Conservation (phyloP, 2,113 vertebrate species). For the Mugil cephalus region DNA sequence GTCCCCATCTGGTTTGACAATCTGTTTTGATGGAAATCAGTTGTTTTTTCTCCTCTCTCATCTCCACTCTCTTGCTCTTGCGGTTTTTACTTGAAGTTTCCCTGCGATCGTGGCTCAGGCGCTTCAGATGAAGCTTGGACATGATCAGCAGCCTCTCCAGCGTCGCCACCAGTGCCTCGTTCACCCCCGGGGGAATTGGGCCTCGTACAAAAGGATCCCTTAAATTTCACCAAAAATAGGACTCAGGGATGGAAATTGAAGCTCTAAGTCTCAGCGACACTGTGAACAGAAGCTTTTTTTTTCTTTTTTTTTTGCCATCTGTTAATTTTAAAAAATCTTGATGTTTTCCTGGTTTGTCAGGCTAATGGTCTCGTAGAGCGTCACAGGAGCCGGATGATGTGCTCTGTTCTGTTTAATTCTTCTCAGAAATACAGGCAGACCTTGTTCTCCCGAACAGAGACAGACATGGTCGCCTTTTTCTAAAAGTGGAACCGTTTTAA, state of each 20-base stretch:
- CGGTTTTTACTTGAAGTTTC: conserved; percentile 76
- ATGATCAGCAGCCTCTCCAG: conserved; percentile 74
- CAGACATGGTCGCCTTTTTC: conserved; percentile 6
- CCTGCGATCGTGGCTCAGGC: conserved; percentile 66
- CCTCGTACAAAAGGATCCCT: conserved; percentile 29
- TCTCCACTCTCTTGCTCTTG: conserved; percentile 70
- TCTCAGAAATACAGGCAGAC: conserved; percentile 26
- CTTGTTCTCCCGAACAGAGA: conserved; percentile 27
- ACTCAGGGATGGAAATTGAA: conserved; percentile 19
- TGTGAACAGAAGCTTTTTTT: conserved; percentile 17
- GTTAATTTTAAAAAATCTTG: conserved; percentile 39
- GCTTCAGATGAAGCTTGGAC: conserved; percentile 71
- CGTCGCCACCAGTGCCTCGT: conserved; percentile 56
- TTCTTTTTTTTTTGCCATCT: conserved; percentile 35
- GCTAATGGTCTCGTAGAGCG: conserved; percentile 35
- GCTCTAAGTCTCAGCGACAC: neutral
- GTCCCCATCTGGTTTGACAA: conserved; percentile 86
- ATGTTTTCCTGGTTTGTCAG: conserved; percentile 24
- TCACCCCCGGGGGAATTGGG: conserved; percentile 21
- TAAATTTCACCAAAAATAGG: conserved; percentile 48
- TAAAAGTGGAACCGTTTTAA: neutral
- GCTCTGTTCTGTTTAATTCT: conserved; percentile 20
- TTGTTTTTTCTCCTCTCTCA: conserved; percentile 75
- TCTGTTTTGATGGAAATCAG: conserved; percentile 86
- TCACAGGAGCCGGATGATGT: conserved; percentile 21